Evolutionary conservation across 2,888 invertebrate genomes (phyloP).

Genomic region (Scaeva pyrastri): DNA sequence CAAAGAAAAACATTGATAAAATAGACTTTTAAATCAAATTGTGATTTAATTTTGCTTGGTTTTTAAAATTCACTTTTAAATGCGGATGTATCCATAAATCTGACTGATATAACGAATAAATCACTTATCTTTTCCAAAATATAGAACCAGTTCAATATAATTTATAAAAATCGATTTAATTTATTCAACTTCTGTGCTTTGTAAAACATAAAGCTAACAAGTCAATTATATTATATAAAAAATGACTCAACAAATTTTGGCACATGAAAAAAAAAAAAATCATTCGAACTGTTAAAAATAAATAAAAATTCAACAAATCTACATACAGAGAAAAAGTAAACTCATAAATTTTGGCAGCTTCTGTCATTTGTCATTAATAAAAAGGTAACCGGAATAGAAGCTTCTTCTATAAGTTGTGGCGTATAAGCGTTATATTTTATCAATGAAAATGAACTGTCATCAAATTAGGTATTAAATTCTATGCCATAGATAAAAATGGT

Average conservation of each 20-base stretch:
- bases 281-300: constrained; percentile 34
- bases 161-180: constrained; percentile 48
- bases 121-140: constrained; percentile 33
- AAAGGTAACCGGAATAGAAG: not conserved
- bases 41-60: not conserved
- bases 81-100: constrained; percentile 40
- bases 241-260: not conserved
- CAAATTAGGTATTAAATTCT: constrained; percentile 17
- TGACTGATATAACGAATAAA: constrained; percentile 35
- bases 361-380: not conserved
- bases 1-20: not conserved
- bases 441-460: constrained; percentile 8
- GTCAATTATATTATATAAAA: constrained; percentile 23
- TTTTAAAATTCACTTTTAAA: not conserved
- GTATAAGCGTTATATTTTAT: not conserved
- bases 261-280: not conserved
- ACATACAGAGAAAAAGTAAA: not conserved
- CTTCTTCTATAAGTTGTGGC: not conserved
- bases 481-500: not conserved
- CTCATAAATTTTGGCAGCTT: not conserved
- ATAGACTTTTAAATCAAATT: not conserved
- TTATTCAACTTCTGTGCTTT: constrained; percentile 68
- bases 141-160: constrained; percentile 63
- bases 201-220: constrained; percentile 46
- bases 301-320: constrained; percentile 1